Evolutionary conservation across 2,888 invertebrate genomes (phyloP), one percentile per base, ranked within the genome.

Genomic region (Drosophila leonis): DNA sequence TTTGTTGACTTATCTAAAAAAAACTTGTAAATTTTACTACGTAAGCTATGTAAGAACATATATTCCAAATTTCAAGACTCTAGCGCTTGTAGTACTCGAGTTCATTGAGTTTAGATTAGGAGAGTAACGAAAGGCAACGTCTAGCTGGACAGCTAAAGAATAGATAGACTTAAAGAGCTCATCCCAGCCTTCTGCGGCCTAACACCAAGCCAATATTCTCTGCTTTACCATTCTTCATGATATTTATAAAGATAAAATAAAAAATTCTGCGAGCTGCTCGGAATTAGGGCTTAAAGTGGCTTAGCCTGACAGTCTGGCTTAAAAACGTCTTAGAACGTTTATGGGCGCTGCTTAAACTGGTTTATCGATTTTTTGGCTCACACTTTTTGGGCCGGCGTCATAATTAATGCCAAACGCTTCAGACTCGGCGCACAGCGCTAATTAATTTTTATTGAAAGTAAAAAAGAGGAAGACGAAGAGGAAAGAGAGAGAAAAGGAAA

Each of bases 371-470:
- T 82, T 72, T 56, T 41, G 31, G 57, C 39, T 63, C 31, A 62
- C 42, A 59, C 66, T 67, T 66, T 49, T 49, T 12, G 49, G 65
- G 31, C 51, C 27, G 67, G 63, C 69, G 66, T 73, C 68, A 88
- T 83, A 88, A 86, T 88, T 83, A 83, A 72, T 66, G 72, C 62
- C 69, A 66, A 68, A 61, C 61, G 80, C 80, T 83, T 80, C 52
- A 72, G 69, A 61, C 48, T 18, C 65, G 1, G 44, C 44, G 74
- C 72, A 69, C 54, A 62, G 65, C 55, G 70, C 75, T 84, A 89
- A 84, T 89, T 89, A 84, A 89, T 77, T 89, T 88, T 82, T 84
- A 84, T 88, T 76, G 84, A 46, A 70, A 75, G 83, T 73, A 65
- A 49, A 71, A 60, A 83, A 31, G 24, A 46, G 27, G 1, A 46